These are phyloP conservation scores for Platycercus adscitus DNA, from an alignment of 2,113 vertebrate genomes.

Conservation along the genomic window DNA sequence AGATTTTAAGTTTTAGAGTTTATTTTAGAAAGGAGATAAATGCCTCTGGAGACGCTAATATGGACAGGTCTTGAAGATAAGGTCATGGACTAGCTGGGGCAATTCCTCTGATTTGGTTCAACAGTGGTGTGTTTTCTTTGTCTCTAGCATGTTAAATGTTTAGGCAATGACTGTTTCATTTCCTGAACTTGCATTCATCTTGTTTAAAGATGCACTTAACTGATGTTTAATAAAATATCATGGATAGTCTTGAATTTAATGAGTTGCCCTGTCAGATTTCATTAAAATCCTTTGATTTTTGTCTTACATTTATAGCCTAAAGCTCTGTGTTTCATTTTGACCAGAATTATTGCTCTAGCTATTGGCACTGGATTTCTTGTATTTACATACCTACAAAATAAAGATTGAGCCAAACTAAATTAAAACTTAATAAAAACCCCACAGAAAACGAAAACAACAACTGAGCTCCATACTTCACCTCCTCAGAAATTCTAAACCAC, in stretches of 20 bases:
- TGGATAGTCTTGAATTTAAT: constrained; percentile 19
- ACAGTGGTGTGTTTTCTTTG: not conserved
- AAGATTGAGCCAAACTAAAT: constrained; percentile 53
- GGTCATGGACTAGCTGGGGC: not conserved
- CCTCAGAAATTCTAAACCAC: constrained; percentile 60
- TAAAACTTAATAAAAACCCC: constrained; percentile 60
- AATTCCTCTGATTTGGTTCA: not conserved
- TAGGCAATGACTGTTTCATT: constrained; percentile 29
- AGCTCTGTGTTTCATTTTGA: constrained; percentile 44
- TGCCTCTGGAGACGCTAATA: not conserved
- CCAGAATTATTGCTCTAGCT: constrained; percentile 22
- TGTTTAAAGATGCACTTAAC: constrained; percentile 40
- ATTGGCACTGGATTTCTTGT: constrained; percentile 13
- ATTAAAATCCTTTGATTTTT: constrained; percentile 61
- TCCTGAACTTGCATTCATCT: constrained; percentile 35
- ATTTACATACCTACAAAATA: constrained; percentile 49
- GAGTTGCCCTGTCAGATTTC: constrained; percentile 11
- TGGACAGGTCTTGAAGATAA: not conserved
- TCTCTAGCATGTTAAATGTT: not conserved
- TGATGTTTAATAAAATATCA: constrained; percentile 14
- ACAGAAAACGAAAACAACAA: constrained; percentile 59
- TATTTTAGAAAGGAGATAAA: not conserved
- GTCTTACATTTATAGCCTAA: constrained; percentile 37
- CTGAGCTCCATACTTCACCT: constrained; percentile 26
- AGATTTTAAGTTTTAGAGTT: not conserved